phyloP scores from a whole-genome alignment of 2,888 invertebrate genomes.

The Orthosia gothica region DNA sequence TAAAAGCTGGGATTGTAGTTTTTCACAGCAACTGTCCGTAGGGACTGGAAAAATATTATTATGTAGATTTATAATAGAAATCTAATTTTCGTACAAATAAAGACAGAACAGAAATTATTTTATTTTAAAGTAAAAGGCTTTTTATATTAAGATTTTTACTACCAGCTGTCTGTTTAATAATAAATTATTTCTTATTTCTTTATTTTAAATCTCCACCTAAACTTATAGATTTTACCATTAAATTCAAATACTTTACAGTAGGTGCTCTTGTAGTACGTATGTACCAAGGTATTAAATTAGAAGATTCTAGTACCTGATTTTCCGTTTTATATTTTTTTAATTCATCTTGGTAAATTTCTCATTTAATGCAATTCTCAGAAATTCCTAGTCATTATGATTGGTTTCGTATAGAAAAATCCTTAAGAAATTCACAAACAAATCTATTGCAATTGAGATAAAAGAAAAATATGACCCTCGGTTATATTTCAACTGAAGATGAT shows the following conservation, averaged over 20 bases:
- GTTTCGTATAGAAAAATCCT: constrained; percentile 4
- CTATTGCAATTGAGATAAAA: constrained; percentile 57
- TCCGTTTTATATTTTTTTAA: too few species aligned
- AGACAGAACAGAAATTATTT: background rate
- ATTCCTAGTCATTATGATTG: background rate
- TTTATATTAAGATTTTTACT: background rate
- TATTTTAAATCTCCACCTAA: too few species aligned
- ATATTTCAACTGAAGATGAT: constrained; percentile 69
- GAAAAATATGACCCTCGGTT: constrained; percentile 53
- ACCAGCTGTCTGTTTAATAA: background rate
- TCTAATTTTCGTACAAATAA: constrained; percentile 11
- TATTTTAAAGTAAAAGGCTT: background rate
- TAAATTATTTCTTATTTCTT: background rate
- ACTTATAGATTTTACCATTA: too few species aligned
- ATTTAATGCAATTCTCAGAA: background rate
- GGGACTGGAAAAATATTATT: constrained; percentile 25
- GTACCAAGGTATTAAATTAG: too few species aligned
- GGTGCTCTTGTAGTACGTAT: too few species aligned
- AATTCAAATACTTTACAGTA: too few species aligned
- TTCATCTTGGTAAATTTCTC: too few species aligned
- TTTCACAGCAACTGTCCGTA: background rate
- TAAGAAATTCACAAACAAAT: constrained; percentile 6
- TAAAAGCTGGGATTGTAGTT: constrained; percentile 22
- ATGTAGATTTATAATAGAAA: background rate
- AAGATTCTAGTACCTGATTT: too few species aligned